Evolutionary conservation across 2,888 invertebrate genomes (phyloP), one percentile per base, ranked within the genome.

Genomic region (Athalia circularis): DNA sequence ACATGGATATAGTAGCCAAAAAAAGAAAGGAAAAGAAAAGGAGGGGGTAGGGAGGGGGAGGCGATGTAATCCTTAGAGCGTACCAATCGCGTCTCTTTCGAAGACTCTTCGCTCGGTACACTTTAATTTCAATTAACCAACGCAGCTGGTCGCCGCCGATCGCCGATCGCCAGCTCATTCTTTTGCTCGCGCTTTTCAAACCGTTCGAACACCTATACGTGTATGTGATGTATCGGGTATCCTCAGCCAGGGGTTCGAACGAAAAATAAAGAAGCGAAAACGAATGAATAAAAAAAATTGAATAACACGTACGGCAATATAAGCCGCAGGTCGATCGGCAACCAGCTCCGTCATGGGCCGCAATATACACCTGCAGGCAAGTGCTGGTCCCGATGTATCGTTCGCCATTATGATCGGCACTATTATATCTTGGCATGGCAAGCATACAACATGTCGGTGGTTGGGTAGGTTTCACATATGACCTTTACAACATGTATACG

Each of bases 361-460:
- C 54, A 4, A 68, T 68, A 68, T 68, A 68, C 68, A 68, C 72
- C 57, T 72, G 59, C 72, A 2, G 62, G 62, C 62, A 13, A 62
- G 47, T 72, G 8, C 45, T 15, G 59, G 47, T n/a, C 57, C 61
- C 80, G 80, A 81, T 79, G 81, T 82, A 80, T 79, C 76, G 79
- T 59, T 62, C 75, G 75, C 75, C 75, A 75, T 72, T 72, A 57
- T 75, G 59, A 29, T 75, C 15, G 15, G 43, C 45, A 75, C 59
- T 75, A 75, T 62, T 29, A 75, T 75, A 84, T 83, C 81, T 81
- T 82, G 83, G 80, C 84, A 29, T 29, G 29, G 29, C 29, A 29
- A 29, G 29, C 29, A 29, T 29, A 29, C 29, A 29, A 29, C 29
- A 29, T 29, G 29, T 29, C 2, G 29, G 29, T 29, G 29, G 29